Evolutionary conservation across 2,113 vertebrate species (phyloP).

Genomic region (Stegastes partitus): DNA sequence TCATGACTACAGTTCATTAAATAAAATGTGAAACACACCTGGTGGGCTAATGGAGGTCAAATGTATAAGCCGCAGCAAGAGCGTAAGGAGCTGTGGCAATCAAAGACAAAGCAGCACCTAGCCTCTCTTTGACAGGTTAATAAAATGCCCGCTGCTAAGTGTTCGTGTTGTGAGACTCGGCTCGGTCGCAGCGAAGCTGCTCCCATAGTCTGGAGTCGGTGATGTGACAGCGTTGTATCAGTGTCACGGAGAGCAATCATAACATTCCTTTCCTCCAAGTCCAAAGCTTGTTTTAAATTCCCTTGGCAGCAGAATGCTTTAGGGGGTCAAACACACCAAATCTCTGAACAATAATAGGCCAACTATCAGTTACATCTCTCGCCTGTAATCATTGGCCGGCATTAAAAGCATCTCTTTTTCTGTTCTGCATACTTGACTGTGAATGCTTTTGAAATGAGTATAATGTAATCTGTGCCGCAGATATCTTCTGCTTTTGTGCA

Average conservation of each 20-base stretch:
- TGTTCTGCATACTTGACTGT: slow-evolving; percentile 86
- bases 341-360: slow-evolving; percentile 76
- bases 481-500: slow-evolving; percentile 89
- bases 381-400: slow-evolving; percentile 88
- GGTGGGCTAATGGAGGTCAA: slow-evolving; percentile 80
- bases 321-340: slow-evolving; percentile 79
- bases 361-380: slow-evolving; percentile 90
- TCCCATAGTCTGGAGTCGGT: slow-evolving; percentile 40
- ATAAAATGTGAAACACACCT: slow-evolving; percentile 81
- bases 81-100: slow-evolving; percentile 64
- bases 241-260: slow-evolving; percentile 75
- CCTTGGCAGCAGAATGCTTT: slow-evolving; percentile 75
- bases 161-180: slow-evolving; percentile 25
- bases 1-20: slow-evolving; percentile 78
- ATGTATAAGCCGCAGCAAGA: slow-evolving; percentile 61
- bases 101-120: slow-evolving; percentile 70
- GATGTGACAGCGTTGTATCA: slow-evolving; percentile 66
- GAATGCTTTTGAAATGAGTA: slow-evolving; percentile 88
- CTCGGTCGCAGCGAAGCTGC: slow-evolving; percentile 27
- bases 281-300: slow-evolving; percentile 71
- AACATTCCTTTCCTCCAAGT: slow-evolving; percentile 75
- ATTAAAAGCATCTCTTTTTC: slow-evolving; percentile 89
- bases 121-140: slow-evolving; percentile 67
- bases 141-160: slow-evolving; percentile 63
- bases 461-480: slow-evolving; percentile 89